A percentile compares a stretch with the other conserved stretches of the same genome.
These are phyloP conservation scores for Hemibagrus guttatus DNA, from an alignment of 2,797 vertebrate genomes.

Conservation along the genomic window DNA sequence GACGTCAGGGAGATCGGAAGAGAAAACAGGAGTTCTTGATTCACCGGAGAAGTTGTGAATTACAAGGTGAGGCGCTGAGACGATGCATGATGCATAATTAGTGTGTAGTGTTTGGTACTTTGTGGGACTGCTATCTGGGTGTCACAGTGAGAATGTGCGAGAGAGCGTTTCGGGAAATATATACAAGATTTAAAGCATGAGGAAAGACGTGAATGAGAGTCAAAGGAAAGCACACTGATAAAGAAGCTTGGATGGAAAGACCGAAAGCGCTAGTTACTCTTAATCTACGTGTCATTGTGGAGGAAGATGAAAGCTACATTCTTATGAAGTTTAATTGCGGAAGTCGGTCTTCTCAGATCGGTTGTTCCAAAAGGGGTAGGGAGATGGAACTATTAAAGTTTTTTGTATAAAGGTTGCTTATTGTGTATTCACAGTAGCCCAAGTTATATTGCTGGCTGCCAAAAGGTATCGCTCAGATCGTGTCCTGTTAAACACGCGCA, in stretches of 20 bases:
- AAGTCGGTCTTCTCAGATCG: background rate
- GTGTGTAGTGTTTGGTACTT: background rate
- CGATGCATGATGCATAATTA: background rate
- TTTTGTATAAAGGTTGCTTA: background rate
- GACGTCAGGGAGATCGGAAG: background rate
- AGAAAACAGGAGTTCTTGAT: background rate
- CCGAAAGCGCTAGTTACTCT: background rate
- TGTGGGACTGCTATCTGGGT: background rate
- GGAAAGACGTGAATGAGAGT: background rate
- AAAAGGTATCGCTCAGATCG: background rate
- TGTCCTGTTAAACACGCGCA: background rate
- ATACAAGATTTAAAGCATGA: background rate
- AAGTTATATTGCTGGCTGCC: constrained; percentile 19
- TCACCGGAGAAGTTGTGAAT: background rate
- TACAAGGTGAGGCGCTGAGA: background rate
- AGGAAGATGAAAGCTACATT: background rate
- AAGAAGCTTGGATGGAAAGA: background rate
- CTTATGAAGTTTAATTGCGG: background rate
- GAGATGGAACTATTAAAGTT: too few species aligned
- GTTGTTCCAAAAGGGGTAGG: background rate
- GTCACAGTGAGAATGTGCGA: background rate
- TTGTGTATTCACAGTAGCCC: constrained; percentile 32
- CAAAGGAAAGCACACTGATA: too few species aligned
- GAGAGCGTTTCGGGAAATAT: background rate
- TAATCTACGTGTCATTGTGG: background rate